Percentiles rank a stretch among this genome's conserved stretches.
These are phyloP conservation scores for Phyto melanocephala DNA, from an alignment of 2,888 invertebrate species.

Conservation along the genomic window DNA sequence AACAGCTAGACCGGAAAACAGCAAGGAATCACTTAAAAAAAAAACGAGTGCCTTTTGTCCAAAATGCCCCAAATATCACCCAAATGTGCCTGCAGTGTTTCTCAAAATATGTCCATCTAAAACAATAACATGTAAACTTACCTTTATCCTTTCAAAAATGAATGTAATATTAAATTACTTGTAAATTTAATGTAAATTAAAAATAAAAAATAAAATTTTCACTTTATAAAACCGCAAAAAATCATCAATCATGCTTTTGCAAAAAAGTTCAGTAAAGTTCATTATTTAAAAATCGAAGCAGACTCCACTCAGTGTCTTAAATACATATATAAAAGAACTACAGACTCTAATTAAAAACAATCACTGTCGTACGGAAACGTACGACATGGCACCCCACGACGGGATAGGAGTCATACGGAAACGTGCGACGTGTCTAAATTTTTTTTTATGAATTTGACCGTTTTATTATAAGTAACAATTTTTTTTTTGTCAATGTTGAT, in stretches of 20 bases:
- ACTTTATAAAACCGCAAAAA: background rate
- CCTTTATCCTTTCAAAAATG: too few species aligned
- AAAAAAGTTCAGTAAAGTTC: slow-evolving; percentile 26
- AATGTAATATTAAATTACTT: too few species aligned
- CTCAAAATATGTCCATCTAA: too few species aligned
- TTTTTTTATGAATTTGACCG: too few species aligned
- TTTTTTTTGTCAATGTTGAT: too few species aligned
- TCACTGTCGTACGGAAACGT: background rate
- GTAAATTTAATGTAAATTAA: too few species aligned
- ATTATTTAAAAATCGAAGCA: slow-evolving; percentile 9
- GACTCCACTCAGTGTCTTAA: background rate
- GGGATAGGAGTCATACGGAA: background rate
- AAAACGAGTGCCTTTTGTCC: slow-evolving; percentile 10
- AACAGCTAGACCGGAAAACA: background rate
- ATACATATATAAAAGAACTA: background rate
- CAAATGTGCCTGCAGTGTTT: too few species aligned
- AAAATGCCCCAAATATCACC: too few species aligned
- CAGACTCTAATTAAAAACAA: too few species aligned
- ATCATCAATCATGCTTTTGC: slow-evolving; percentile 1
- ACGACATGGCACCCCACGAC: background rate
- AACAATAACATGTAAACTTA: too few species aligned
- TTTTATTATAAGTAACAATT: too few species aligned
- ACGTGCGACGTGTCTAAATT: too few species aligned
- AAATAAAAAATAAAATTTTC: slow-evolving; percentile 2
- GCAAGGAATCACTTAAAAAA: slow-evolving; percentile 5